Evolutionary conservation across 2,113 vertebrate genomes (phyloP).

Genomic region (Coreoperca whiteheadi): DNA sequence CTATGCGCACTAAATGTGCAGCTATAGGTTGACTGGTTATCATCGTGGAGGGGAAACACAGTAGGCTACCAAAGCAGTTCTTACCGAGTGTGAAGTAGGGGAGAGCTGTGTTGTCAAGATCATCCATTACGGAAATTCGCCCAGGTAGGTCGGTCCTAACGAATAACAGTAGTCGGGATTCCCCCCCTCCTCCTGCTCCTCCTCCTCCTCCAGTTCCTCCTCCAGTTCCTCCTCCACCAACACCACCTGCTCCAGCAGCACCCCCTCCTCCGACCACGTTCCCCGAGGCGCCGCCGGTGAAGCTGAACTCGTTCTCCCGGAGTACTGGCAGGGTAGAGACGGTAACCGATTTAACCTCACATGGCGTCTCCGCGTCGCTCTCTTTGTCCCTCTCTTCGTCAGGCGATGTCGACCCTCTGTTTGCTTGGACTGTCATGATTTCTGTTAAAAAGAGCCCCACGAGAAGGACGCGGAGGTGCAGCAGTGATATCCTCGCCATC

Average conservation of each 20-base stretch:
- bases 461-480: slow-evolving; percentile 76
- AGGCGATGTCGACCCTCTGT: slow-evolving; percentile 58
- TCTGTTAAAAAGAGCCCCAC: slow-evolving; percentile 57
- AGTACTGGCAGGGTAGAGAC: slow-evolving; percentile 96
- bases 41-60: slow-evolving; percentile 21
- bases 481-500: slow-evolving; percentile 77
- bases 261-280: slow-evolving; percentile 74
- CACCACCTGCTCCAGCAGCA: slow-evolving; percentile 53
- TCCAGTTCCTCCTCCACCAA: slow-evolving; percentile 73
- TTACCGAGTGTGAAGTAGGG: slow-evolving; percentile 98
- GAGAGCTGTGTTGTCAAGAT: slow-evolving; percentile 98
- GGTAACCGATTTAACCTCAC: slow-evolving; percentile 93
- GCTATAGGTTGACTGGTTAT: slow-evolving; percentile 5
- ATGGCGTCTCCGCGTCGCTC: slow-evolving; percentile 80
- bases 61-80: slow-evolving; percentile 64
- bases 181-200: slow-evolving; percentile 80
- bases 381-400: slow-evolving; percentile 76
- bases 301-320: slow-evolving; percentile 95
- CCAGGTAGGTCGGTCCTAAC: slow-evolving; percentile 96
- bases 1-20: slow-evolving; percentile 18
- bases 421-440: slow-evolving; percentile 41
- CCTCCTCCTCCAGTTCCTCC: slow-evolving; percentile 66
- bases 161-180: slow-evolving; percentile 94
- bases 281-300: slow-evolving; percentile 87
- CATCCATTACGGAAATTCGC: slow-evolving; percentile 95